These are phyloP conservation scores for Salvelinus fontinalis DNA, from an alignment of 2,113 vertebrate genomes.

Conservation along the genomic window DNA sequence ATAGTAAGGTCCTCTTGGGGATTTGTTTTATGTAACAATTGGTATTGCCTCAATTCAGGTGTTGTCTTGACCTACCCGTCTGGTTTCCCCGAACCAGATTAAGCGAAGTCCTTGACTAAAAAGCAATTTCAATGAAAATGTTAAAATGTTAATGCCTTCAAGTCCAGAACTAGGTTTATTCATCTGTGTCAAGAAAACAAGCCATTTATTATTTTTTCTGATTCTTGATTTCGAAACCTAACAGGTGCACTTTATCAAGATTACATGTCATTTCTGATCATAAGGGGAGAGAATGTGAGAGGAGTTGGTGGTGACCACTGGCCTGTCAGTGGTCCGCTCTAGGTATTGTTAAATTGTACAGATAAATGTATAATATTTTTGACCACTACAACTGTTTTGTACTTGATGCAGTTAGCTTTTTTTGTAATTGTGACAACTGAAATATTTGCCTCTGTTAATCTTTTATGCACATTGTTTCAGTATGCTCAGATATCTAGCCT, in stretches of 20 bases:
- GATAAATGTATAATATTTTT: constrained; percentile 87
- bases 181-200: too few relatives aligned
- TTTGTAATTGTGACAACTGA: constrained; percentile 79
- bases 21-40: constrained; percentile 27
- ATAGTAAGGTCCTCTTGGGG: constrained; percentile 15
- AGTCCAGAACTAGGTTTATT: too few relatives aligned
- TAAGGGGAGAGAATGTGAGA: constrained; percentile 48
- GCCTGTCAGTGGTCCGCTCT: constrained; percentile 54
- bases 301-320: constrained; percentile 12
- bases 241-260: constrained; percentile 77
- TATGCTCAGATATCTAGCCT: constrained; percentile 81
- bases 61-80: constrained; percentile 44
- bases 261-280: constrained; percentile 61
- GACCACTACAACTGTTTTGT: constrained; percentile 86
- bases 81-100: too few relatives aligned
- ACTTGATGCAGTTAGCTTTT: constrained; percentile 81
- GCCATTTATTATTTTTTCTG: constrained; percentile 24
- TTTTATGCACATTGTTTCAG: constrained; percentile 83
- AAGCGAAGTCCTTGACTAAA: too few relatives aligned
- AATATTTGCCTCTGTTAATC: constrained; percentile 76
- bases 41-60: constrained; percentile 56
- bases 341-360: constrained; percentile 82
- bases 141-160: too few relatives aligned
- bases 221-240: constrained; percentile 66
- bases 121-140: too few relatives aligned